phyloP scores from a whole-genome alignment of 2,888 invertebrate species.

The Hypomecis punctinalis region DNA sequence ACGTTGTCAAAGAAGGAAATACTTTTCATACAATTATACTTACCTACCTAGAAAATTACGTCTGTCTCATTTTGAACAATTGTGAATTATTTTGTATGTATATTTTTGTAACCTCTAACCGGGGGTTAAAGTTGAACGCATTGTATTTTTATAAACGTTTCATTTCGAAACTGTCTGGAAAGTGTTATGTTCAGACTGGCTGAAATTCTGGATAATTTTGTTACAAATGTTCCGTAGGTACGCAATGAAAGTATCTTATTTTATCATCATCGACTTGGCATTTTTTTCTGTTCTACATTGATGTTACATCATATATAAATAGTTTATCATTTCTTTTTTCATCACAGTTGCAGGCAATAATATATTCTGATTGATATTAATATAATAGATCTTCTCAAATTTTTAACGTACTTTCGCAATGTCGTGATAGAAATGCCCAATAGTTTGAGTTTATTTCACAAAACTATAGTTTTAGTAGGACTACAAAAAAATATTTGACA shows the following conservation, averaged over 20 bases:
- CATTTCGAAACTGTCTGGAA: constrained; percentile 21
- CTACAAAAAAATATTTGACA: too few relatives aligned
- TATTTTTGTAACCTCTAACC: constrained; percentile 29
- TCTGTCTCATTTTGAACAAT: constrained; percentile 28
- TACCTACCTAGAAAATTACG: constrained; percentile 4
- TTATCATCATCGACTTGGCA: too few relatives aligned
- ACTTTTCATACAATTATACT: constrained; percentile 10
- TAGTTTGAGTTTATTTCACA: too few relatives aligned
- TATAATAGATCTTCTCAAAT: too few relatives aligned
- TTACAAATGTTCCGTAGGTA: not conserved
- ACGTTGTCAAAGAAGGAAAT: constrained; percentile 1
- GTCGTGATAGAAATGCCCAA: too few relatives aligned
- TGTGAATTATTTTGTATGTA: constrained; percentile 24
- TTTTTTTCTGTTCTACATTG: not conserved
- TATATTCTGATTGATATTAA: too few relatives aligned
- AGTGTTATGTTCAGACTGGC: constrained; percentile 11
- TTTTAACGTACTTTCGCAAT: too few relatives aligned
- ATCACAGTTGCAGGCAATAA: too few relatives aligned
- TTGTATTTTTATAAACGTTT: constrained; percentile 36
- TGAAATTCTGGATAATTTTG: not conserved
- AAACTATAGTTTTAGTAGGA: too few relatives aligned
- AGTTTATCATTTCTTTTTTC: too few relatives aligned
- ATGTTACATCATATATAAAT: too few relatives aligned
- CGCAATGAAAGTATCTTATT: not conserved
- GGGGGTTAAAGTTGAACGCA: constrained; percentile 40